Conservation (phyloP, 2,113 vertebrate species). For the Austrofundulus limnaeus region DNA sequence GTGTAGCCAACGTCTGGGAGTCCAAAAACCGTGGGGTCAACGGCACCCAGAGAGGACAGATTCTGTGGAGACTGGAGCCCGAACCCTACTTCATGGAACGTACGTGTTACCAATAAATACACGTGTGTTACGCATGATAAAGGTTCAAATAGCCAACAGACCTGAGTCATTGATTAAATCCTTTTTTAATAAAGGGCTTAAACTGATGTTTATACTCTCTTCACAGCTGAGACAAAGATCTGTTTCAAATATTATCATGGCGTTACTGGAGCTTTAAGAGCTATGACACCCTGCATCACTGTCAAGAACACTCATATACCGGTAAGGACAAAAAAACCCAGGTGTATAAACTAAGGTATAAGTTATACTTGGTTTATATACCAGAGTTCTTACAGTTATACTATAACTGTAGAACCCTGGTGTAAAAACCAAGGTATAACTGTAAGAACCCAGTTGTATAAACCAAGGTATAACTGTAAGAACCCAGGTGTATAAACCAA, state of each 20-base stretch:
- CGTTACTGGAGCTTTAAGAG: constrained; percentile 92
- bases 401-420: no score
- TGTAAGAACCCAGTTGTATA: no score
- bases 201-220: constrained; percentile 12
- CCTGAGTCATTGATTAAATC: no score
- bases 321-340: constrained; percentile 65
- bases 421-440: no score
- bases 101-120: constrained; percentile 74
- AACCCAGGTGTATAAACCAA: no score
- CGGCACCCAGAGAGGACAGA: constrained; percentile 93
- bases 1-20: constrained; percentile 98
- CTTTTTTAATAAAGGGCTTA: no score
- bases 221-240: constrained; percentile 94
- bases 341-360: no score
- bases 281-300: constrained; percentile 95
- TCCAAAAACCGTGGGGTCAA: constrained; percentile 98
- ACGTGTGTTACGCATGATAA: background rate
- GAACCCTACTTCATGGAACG: constrained; percentile 96
- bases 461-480: no score
- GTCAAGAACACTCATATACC: constrained; percentile 92
- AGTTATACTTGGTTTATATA: no score
- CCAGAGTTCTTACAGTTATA: no score
- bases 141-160: no score
- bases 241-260: constrained; percentile 99
- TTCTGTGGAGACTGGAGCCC: constrained; percentile 93